Evolutionary conservation across 1,140 invertebrate genomes (phyloP), one percentile per base, ranked within the genome.

Genomic region (Temnothorax nylanderi): DNA sequence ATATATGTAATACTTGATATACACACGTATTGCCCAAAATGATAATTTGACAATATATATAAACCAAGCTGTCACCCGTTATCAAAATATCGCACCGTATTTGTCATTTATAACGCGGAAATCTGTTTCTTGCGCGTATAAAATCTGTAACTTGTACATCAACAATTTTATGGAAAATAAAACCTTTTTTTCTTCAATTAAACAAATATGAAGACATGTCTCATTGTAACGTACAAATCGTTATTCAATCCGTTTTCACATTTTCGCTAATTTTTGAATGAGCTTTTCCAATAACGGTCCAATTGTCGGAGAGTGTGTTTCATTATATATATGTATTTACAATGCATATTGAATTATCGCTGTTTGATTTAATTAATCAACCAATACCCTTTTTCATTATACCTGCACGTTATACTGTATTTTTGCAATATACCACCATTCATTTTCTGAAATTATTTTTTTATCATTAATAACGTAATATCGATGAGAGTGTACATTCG

Each of bases 331-430:
- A 54, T 69, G 16, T 75, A 44, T 82, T 21, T 84, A 49, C 69
- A 60, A 72, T 49, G 37, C 10, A 16, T 56, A 75, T 60, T 74
- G 21, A 26, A 84, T 81, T 65, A 81, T 60, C 69, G 49, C 47
- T 74, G 41, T 47, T 82, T 74, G 69, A 75, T 84, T 75, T 75
- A 84, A 84, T 84, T 84, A 74, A 74, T 84, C 67, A 82, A 82
- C 54, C 80, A 47, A 60, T 60, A 34, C 7, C 16, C 41, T 74
- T 72, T 64, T 60, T 34, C 26, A 84, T 84, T 60, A n/a, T 74
- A 34, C 2, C 18, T 49, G 26, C 26, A 34, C 21, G 69, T 72
- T 69, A 58, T 62, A 32, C 3, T 18, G 32, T 47, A 71, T 82
- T 82, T 58, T 60, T 34, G 41, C 54, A 80, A 58, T 72, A 34